phyloP scores from a whole-genome alignment of 2,888 invertebrate species.

The Amorpha juglandis region DNA sequence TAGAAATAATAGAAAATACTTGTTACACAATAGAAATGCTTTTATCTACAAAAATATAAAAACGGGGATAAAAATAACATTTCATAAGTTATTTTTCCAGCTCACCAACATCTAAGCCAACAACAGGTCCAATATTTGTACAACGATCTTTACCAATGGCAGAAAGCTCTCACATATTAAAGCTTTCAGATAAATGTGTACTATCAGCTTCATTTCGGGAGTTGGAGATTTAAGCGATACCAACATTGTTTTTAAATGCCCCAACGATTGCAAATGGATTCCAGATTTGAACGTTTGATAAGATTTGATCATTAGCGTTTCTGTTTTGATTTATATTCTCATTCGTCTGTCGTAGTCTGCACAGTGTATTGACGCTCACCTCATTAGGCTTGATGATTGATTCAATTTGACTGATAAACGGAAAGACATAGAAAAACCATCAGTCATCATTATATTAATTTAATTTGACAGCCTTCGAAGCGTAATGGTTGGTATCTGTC shows the following conservation, averaged over 20 bases:
- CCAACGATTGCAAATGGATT: not conserved
- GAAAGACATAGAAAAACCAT: too few relatives aligned
- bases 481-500: too few relatives aligned
- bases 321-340: not conserved
- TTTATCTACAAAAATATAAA: too few relatives aligned
- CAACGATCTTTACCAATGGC: not conserved
- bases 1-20: too few relatives aligned
- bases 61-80: not conserved
- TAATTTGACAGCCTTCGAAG: too few relatives aligned
- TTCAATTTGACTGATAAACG: not conserved
- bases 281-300: not conserved
- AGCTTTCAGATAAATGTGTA: conserved; percentile 11
- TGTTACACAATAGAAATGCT: too few relatives aligned
- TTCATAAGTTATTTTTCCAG: not conserved
- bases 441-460: too few relatives aligned
- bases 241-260: not conserved
- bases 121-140: not conserved
- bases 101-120: conserved; percentile 4
- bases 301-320: not conserved
- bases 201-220: conserved; percentile 11
- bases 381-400: not conserved
- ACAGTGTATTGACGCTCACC: not conserved
- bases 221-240: not conserved
- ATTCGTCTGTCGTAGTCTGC: not conserved
- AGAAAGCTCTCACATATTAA: conserved; percentile 1